These are phyloP conservation scores for Drosophila parabipectinata DNA, from an alignment of 1,140 invertebrate species.

Conservation along the genomic window DNA sequence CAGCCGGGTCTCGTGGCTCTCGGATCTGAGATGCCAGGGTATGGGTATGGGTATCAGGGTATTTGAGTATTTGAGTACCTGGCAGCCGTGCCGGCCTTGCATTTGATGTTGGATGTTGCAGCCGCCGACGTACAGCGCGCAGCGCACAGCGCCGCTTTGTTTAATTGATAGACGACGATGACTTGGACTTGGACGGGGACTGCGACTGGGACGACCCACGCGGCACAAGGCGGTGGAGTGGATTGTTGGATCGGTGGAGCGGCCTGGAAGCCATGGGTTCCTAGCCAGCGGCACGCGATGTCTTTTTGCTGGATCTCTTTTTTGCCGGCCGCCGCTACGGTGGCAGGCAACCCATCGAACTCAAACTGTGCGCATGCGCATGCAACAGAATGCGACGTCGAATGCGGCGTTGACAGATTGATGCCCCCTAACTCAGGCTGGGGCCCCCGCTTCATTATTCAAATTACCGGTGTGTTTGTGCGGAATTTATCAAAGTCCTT, in stretches of 20 bases:
- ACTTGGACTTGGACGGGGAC: constrained; percentile 57
- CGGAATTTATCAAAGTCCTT: constrained; percentile 79
- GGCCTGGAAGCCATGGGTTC: constrained; percentile 30
- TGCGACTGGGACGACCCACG: constrained; percentile 29
- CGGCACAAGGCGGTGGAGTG: constrained; percentile 34
- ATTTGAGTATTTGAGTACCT: constrained; percentile 29
- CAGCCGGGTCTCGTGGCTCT: constrained; percentile 22
- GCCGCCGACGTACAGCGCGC: constrained; percentile 31
- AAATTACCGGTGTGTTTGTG: constrained; percentile 74
- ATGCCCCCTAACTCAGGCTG: constrained; percentile 69
- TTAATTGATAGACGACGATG: constrained; percentile 73
- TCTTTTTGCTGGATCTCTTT: constrained; percentile 19
- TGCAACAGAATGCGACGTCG: constrained; percentile 71
- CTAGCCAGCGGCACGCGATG: constrained; percentile 43
- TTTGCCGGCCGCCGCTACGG: constrained; percentile 54
- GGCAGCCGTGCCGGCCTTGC: constrained; percentile 68
- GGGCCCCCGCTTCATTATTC: constrained; percentile 77
- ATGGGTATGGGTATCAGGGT: not conserved
- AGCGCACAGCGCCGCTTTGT: constrained; percentile 58
- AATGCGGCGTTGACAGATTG: constrained; percentile 75
- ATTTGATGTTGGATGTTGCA: constrained; percentile 69
- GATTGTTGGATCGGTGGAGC: constrained; percentile 30
- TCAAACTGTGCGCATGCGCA: constrained; percentile 79
- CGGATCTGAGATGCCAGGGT: constrained; percentile 5
- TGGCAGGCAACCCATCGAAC: constrained; percentile 79